Evolutionary conservation across 2,888 invertebrate genomes (phyloP).

Genomic region (Cactoblastis cactorum): DNA sequence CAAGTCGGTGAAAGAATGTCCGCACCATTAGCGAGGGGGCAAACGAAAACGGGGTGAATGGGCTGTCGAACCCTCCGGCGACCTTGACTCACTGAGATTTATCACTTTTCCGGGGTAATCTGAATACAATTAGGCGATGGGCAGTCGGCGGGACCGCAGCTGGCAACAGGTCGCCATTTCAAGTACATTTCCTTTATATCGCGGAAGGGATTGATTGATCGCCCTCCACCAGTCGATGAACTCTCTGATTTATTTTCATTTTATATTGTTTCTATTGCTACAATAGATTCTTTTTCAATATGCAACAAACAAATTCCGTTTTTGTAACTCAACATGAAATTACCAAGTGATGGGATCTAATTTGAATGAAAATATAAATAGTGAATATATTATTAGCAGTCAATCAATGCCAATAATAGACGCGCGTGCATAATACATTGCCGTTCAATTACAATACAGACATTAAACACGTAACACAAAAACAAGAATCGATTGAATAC

Average conservation of each 20-base stretch:
- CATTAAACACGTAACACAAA: slow-evolving; percentile 9
- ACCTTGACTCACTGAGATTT: slow-evolving; percentile 74
- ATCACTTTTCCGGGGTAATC: slow-evolving; percentile 74
- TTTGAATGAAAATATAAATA: neutral
- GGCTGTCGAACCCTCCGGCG: slow-evolving; percentile 73
- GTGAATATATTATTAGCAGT: neutral
- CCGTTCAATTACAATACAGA: slow-evolving; percentile 3
- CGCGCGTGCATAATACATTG: slow-evolving; percentile 1
- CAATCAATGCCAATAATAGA: neutral
- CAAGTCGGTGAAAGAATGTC: slow-evolving; percentile 69
- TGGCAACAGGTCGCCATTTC: slow-evolving; percentile 56
- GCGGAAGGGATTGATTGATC: slow-evolving; percentile 12
- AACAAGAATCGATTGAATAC: slow-evolving; percentile 17
- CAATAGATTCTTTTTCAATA: too few relatives aligned
- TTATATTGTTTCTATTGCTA: neutral
- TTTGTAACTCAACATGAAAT: neutral
- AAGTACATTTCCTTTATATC: slow-evolving; percentile 26
- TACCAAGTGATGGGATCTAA: neutral
- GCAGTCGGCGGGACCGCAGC: slow-evolving; percentile 49
- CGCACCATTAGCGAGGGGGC: slow-evolving; percentile 70
- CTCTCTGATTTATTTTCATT: neutral
- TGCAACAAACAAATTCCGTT: too few relatives aligned
- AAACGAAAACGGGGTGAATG: slow-evolving; percentile 71
- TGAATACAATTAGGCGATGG: slow-evolving; percentile 74
- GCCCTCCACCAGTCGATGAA: neutral